Evolutionary conservation across 37 sponge, comb jelly and placozoan genomes (phyloP), one percentile per base, ranked within the genome.

Genomic region (Beroe forskalii): DNA sequence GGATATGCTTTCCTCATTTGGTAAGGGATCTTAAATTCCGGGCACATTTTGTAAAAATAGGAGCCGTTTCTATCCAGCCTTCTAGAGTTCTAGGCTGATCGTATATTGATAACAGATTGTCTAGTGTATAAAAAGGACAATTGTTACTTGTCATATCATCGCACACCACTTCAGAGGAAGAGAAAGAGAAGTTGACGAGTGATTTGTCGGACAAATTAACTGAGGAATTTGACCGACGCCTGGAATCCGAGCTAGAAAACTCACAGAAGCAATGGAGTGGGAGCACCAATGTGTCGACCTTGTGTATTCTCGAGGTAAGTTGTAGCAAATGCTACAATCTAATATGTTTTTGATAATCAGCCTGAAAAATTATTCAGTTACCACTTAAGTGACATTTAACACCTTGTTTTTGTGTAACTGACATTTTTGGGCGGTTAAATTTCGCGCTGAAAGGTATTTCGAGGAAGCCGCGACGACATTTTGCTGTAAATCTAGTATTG

Each of bases 231-330:
- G 55, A 80, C 28, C 9, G 42, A 25, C 44, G 86, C 1, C 35
- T 80, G 55, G 86, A 80, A 43, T 44, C 25, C 4, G 86, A 80
- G 55, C 14, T 80, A 44, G 86, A 80, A 23, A 41, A 43, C 4
- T 80, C 86, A 23, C 86, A 80, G 35, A 80, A 80, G 42, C 86
- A 80, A 19, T 80, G 86, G 86, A 80, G 86, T 44, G 86, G 86
- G 1, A 80, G 86, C 35, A 80, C 86, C 6, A 22, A 80, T 3
- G 55, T 80, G 27, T 80, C 86, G 0, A 80, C 86, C 14, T 48
- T 80, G 9, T 23, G 55, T 23, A 80, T 44, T 41, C 55, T 80
- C 3, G 86, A 80, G 86, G 86, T 80, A n/a, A 3, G 75, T 33
- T 55, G 9, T n/a, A n/a, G n/a, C n/a, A n/a, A n/a, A n/a, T n/a